A percentile compares a stretch with the other conserved stretches of the same genome.
These are phyloP conservation scores for Acrobasis consociella DNA, from an alignment of 2,888 invertebrate genomes.

Conservation along the genomic window DNA sequence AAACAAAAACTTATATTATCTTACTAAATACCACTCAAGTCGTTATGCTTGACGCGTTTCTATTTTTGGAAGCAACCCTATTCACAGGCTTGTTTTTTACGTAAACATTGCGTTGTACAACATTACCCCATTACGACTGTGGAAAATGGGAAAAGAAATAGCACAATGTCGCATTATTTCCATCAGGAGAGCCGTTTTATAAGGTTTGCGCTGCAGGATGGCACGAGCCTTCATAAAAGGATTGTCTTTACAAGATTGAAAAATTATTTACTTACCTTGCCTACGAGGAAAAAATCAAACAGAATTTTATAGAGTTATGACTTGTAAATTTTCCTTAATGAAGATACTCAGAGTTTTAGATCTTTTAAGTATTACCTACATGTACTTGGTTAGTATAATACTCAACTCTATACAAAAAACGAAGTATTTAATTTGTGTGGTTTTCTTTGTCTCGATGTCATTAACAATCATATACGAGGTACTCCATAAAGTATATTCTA, in stretches of 20 bases:
- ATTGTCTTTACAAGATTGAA: constrained; percentile 12
- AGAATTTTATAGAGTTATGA: background rate
- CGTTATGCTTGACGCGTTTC: background rate
- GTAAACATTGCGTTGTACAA: background rate
- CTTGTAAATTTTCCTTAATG: background rate
- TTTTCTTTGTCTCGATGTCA: no score
- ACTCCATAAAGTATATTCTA: no score
- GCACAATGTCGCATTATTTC: constrained; percentile 21
- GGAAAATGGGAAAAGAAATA: constrained; percentile 12
- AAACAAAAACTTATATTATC: no score
- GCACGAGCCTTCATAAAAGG: constrained; percentile 6
- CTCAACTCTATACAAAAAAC: no score
- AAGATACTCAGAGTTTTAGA: background rate
- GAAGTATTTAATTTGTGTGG: no score
- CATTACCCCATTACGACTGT: constrained; percentile 22
- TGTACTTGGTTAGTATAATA: no score
- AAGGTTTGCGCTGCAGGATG: background rate
- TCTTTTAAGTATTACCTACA: background rate
- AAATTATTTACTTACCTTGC: constrained; percentile 7
- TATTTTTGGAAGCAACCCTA: constrained; percentile 1
- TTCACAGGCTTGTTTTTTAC: constrained; percentile 6
- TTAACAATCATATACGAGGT: no score
- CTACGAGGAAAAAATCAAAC: background rate
- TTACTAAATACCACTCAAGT: background rate
- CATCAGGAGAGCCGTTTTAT: constrained; percentile 21